These are phyloP conservation scores for Herminia tarsipennalis DNA, from an alignment of 2,888 invertebrate species.

Conservation along the genomic window DNA sequence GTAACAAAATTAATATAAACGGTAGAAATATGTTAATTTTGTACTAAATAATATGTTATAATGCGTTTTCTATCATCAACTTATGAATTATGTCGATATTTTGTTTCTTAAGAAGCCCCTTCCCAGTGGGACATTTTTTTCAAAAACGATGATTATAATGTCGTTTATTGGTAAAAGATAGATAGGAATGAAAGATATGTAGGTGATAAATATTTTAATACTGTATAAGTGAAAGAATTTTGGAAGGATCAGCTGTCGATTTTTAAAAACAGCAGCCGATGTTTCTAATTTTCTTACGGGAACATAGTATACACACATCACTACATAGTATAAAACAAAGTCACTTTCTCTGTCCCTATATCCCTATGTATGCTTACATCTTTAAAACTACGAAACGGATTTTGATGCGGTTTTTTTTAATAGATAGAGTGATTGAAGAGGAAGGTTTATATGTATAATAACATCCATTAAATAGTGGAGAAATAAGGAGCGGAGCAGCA, in stretches of 20 bases:
- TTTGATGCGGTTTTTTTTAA: too few relatives aligned
- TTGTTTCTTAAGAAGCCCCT: constrained; percentile 40
- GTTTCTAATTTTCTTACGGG: too few relatives aligned
- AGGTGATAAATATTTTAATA: constrained; percentile 28
- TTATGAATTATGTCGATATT: constrained; percentile 36
- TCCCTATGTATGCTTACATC: too few relatives aligned
- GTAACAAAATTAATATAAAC: constrained; percentile 64
- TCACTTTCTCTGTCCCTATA: too few relatives aligned
- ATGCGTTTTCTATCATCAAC: constrained; percentile 35
- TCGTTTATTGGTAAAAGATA: constrained; percentile 14
- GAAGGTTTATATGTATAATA: too few relatives aligned
- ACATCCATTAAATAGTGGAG: too few relatives aligned
- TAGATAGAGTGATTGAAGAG: too few relatives aligned
- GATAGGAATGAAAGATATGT: constrained; percentile 22
- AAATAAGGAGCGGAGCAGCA: too few relatives aligned
- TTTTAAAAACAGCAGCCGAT: too few relatives aligned
- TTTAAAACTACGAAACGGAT: too few relatives aligned
- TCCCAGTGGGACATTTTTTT: constrained; percentile 36
- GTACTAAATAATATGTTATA: constrained; percentile 41
- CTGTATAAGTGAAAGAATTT: constrained; percentile 9
- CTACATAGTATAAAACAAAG: too few relatives aligned
- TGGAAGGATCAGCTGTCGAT: neutral
- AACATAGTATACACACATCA: too few relatives aligned
- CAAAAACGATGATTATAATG: constrained; percentile 25
- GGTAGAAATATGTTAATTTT: constrained; percentile 63